Percentiles rank a stretch among this genome's conserved stretches.
Evolutionary conservation across 2,888 invertebrate species (phyloP).

Genomic region (Watsonalla cultraria): DNA sequence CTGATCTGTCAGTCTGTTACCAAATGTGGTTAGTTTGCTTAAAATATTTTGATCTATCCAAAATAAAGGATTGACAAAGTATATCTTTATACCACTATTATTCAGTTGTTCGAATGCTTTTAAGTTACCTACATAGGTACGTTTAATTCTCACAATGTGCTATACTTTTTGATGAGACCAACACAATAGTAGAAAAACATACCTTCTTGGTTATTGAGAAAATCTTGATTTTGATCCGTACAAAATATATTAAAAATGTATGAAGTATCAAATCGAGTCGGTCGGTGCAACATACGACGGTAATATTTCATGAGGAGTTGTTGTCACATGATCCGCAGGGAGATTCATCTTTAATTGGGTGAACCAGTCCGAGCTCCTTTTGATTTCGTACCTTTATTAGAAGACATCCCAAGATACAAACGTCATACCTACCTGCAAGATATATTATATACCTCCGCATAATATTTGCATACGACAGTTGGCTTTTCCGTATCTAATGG

Average conservation of each 20-base stretch:
- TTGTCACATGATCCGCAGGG: slow-evolving; percentile 70
- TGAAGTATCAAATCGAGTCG: slow-evolving; percentile 44
- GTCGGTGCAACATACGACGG: slow-evolving; percentile 30
- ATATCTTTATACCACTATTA: too few species aligned
- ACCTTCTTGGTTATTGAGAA: too few species aligned
- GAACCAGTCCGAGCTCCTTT: slow-evolving; percentile 44
- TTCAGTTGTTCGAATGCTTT: slow-evolving; percentile 5
- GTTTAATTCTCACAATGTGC: not conserved
- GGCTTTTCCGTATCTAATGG: too few species aligned
- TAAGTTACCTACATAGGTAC: not conserved
- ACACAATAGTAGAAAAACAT: too few species aligned
- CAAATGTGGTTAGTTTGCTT: slow-evolving; percentile 21
- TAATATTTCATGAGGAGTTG: slow-evolving; percentile 66
- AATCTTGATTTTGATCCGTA: not conserved
- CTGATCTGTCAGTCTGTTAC: slow-evolving; percentile 39
- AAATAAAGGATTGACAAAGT: not conserved
- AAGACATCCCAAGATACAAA: slow-evolving; percentile 26
- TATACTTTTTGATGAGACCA: too few species aligned
- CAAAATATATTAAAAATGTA: not conserved
- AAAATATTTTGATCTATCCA: slow-evolving; percentile 23
- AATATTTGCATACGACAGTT: not conserved
- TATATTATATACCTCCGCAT: not conserved
- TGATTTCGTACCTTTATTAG: slow-evolving; percentile 44
- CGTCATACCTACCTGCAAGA: slow-evolving; percentile 27
- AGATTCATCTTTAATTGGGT: slow-evolving; percentile 75